A percentile compares a stretch with the other conserved stretches of the same genome.
phyloP scores from a whole-genome alignment of 2,113 vertebrate species.

The Pituophis catenifer region DNA sequence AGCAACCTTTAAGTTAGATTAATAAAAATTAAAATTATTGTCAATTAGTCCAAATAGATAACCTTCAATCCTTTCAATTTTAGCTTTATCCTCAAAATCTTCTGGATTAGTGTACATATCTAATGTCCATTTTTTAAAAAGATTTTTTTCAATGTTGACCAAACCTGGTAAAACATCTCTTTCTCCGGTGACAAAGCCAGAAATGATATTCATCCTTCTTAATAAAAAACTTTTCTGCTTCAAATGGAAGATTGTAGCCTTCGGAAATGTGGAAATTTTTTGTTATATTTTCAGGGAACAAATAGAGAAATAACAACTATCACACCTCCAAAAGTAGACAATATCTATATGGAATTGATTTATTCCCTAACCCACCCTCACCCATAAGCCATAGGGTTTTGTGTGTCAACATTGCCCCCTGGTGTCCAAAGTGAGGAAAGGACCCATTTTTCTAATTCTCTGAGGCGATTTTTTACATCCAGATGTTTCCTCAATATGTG shows the following conservation, averaged over 20 bases:
- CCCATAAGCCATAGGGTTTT: not conserved
- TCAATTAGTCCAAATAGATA: no score
- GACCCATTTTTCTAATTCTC: no score
- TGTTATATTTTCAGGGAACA: not conserved
- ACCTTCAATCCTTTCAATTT: no score
- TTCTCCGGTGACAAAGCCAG: not conserved
- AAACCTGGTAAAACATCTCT: no score
- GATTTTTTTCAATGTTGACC: no score
- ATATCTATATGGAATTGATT: not conserved
- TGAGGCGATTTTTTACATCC: no score
- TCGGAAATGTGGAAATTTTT: not conserved
- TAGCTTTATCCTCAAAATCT: no score
- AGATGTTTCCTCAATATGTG: no score
- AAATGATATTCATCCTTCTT: not conserved
- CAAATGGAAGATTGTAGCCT: not conserved
- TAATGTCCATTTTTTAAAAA: no score
- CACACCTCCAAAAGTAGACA: not conserved
- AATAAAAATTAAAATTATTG: no score
- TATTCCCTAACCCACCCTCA: not conserved
- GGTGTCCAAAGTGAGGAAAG: not conserved
- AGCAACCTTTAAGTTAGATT: no score
- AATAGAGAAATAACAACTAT: not conserved
- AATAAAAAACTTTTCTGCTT: not conserved
- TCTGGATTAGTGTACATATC: no score
- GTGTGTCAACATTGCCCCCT: not conserved